Conservation (phyloP, 2,888 invertebrate species). For the Caenorhabditis panamensis region DNA sequence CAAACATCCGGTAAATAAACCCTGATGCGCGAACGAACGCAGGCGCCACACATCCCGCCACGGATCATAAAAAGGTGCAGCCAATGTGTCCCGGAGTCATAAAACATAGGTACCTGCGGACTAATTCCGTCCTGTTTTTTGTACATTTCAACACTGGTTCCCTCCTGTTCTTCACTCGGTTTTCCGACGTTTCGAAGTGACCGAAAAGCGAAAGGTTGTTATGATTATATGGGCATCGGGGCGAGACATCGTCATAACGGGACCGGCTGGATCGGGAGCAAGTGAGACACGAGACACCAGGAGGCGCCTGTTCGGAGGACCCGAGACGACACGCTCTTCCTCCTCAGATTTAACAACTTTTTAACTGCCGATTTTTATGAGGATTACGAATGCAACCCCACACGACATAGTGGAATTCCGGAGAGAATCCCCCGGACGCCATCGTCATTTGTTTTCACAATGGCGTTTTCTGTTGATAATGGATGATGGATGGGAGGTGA, state of each 20-base stretch:
- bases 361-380: conserved; percentile 53
- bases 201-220: conserved; percentile 17
- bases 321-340: neutral
- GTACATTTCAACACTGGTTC: no score
- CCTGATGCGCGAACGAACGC: conserved; percentile 25
- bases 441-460: conserved; percentile 31
- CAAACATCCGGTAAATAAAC: conserved; percentile 3
- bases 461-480: conserved; percentile 7
- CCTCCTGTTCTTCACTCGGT: neutral
- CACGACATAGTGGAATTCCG: conserved; percentile 1
- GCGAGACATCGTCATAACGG: neutral
- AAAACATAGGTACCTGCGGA: conserved; percentile 13
- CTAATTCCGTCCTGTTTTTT: conserved; percentile 47
- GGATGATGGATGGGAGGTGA: conserved; percentile 13
- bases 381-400: conserved; percentile 32
- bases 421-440: neutral
- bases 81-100: conserved; percentile 53
- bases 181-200: neutral
- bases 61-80: conserved; percentile 43
- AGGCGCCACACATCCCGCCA: conserved; percentile 24
- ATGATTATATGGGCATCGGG: neutral
- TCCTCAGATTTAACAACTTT: conserved; percentile 54
- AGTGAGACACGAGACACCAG: neutral
- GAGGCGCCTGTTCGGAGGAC: conserved; percentile 7
- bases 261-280: neutral